Conservation (phyloP, 2,888 invertebrate species). For the Elegia similella region DNA sequence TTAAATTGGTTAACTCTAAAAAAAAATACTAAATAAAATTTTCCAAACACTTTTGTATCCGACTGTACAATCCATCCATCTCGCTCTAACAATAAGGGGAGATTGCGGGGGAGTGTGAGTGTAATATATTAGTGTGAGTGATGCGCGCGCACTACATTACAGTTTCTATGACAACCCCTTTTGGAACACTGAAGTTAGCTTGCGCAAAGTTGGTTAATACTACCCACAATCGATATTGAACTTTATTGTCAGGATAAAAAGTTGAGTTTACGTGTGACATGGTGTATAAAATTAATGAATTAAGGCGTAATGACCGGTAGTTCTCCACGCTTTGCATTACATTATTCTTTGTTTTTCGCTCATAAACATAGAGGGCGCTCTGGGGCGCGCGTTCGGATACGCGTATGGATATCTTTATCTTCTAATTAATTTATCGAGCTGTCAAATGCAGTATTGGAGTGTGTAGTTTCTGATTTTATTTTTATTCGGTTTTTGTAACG, state of each 20-base stretch:
- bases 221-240: slow-evolving; percentile 21
- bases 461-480: background rate
- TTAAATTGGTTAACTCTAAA: too few relatives aligned
- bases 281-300: slow-evolving; percentile 75
- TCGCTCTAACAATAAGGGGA: slow-evolving; percentile 56
- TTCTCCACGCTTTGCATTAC: slow-evolving; percentile 65
- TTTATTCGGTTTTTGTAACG: background rate
- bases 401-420: background rate
- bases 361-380: slow-evolving; percentile 45
- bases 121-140: slow-evolving; percentile 45
- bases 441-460: slow-evolving; percentile 7
- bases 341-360: slow-evolving; percentile 63
- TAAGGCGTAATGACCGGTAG: slow-evolving; percentile 71
- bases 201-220: slow-evolving; percentile 55
- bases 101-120: slow-evolving; percentile 43
- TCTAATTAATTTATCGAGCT: background rate
- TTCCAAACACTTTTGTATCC: slow-evolving; percentile 30
- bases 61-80: slow-evolving; percentile 52
- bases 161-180: slow-evolving; percentile 81
- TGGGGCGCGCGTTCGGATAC: slow-evolving; percentile 12
- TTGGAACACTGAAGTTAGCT: slow-evolving; percentile 69
- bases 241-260: slow-evolving; percentile 26
- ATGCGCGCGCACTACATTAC: slow-evolving; percentile 77
- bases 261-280: slow-evolving; percentile 29
- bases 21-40: background rate